Conservation (phyloP, 2,888 invertebrate species). For the Pseudococcus viburni region DNA sequence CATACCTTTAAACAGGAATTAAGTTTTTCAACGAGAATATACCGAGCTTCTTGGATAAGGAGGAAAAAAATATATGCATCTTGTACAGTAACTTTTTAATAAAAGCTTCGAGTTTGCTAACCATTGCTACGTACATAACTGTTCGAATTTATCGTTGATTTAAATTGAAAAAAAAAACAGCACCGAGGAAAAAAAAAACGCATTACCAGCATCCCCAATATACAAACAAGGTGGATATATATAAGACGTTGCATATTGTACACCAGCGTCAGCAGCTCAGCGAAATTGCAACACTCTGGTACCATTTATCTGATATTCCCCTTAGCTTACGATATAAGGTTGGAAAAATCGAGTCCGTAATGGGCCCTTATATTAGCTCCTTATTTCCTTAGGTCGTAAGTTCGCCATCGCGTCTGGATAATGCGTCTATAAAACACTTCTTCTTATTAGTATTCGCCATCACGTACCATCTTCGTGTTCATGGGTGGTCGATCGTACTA, state of each 20-base stretch:
- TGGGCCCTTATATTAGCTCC: conserved; percentile 45
- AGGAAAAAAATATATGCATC: background rate
- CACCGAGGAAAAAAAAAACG: background rate
- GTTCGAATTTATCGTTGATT: conserved; percentile 42
- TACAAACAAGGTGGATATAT: background rate
- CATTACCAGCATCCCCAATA: conserved; percentile 23
- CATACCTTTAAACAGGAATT: background rate
- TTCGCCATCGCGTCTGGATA: conserved; percentile 36
- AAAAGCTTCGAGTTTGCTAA: conserved; percentile 23
- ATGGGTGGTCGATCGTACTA: conserved; percentile 39
- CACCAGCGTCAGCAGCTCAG: background rate
- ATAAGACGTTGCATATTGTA: conserved; percentile 39
- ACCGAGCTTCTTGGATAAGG: background rate
- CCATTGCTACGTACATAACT: background rate
- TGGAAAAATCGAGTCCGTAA: conserved; percentile 41
- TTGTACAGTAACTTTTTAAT: conserved; percentile 31
- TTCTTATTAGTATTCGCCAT: conserved; percentile 55
- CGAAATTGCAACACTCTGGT: conserved; percentile 32
- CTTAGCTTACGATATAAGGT: conserved; percentile 10
- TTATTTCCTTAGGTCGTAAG: conserved; percentile 52
- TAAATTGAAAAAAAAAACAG: conserved; percentile 12
- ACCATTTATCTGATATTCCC: conserved; percentile 19
- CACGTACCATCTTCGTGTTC: conserved; percentile 37
- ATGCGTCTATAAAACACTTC: conserved; percentile 42
- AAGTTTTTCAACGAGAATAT: conserved; percentile 3